Conservation (phyloP, 2,797 vertebrate genomes). For the Hybognathus amarus region DNA sequence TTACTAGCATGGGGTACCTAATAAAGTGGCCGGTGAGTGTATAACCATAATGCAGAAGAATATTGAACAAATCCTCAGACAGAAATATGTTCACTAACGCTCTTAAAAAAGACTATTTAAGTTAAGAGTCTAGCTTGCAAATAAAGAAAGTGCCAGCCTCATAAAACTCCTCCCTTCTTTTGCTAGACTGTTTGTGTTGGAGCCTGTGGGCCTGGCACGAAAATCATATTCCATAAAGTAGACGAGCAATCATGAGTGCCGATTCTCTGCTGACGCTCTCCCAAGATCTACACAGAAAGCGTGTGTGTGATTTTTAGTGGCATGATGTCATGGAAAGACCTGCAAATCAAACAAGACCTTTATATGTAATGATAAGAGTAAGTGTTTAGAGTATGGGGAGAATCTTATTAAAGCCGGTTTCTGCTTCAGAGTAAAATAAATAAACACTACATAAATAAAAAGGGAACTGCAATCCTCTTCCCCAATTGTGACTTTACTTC, state of each 20-base stretch:
- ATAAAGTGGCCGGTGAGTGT: too few species aligned
- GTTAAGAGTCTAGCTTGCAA: not conserved
- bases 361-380: conserved; percentile 12
- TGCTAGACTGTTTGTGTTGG: conserved; percentile 22
- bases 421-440: not conserved
- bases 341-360: conserved; percentile 2
- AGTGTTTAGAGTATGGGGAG: not conserved
- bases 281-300: conserved; percentile 5
- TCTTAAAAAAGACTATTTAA: not conserved
- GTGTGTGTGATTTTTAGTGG: conserved; percentile 34
- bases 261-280: conserved; percentile 19
- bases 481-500: not conserved
- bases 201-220: conserved; percentile 27
- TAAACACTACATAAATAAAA: not conserved
- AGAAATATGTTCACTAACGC: not conserved
- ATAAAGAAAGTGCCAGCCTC: not conserved
- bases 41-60: not conserved
- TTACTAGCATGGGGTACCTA: too few species aligned
- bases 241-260: conserved; percentile 13
- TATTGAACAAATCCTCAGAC: not conserved
- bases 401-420: not conserved
- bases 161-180: conserved; percentile 24
- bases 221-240: conserved; percentile 27
- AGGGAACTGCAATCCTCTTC: not conserved
- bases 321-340: conserved; percentile 36